Evolutionary conservation across 2,113 vertebrate species (phyloP).

Genomic region (Cepphus grylle): DNA sequence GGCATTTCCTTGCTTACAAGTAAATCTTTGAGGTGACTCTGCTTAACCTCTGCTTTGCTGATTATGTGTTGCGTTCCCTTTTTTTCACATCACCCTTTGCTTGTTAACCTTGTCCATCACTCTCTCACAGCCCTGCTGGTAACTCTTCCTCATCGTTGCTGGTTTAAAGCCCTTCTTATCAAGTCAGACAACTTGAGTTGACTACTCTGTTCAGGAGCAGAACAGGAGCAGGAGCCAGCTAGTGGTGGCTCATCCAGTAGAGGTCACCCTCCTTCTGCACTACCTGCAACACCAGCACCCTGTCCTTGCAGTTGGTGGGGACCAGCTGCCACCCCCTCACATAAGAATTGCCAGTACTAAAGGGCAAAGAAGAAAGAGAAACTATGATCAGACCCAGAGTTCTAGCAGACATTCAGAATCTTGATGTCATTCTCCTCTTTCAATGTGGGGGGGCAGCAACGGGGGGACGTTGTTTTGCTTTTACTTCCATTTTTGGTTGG

Average conservation of each 20-base stretch:
- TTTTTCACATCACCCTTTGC: background rate
- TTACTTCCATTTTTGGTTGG: background rate
- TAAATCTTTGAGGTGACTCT: background rate
- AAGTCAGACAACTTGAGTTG: background rate
- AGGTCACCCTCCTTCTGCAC: background rate
- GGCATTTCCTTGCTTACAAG: background rate
- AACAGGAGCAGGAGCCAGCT: background rate
- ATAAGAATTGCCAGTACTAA: background rate
- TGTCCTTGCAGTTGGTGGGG: too few relatives aligned
- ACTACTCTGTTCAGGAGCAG: too few relatives aligned
- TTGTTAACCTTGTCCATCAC: background rate
- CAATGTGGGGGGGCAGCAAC: rapidly evolving
- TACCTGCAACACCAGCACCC: background rate
- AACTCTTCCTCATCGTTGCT: rapidly evolving
- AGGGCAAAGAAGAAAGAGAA: background rate
- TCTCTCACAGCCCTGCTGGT: background rate
- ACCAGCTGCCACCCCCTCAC: rapidly evolving
- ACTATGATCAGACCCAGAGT: rapidly evolving
- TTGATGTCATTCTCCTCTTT: background rate
- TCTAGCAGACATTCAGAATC: background rate
- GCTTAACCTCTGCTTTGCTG: background rate
- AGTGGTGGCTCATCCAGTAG: background rate
- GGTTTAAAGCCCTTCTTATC: background rate
- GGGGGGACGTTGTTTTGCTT: background rate
- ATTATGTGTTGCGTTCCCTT: background rate